Evolutionary conservation across 1,140 invertebrate species (phyloP), one percentile per base, ranked within the genome.

Genomic region (Zaprionus vittiger): DNA sequence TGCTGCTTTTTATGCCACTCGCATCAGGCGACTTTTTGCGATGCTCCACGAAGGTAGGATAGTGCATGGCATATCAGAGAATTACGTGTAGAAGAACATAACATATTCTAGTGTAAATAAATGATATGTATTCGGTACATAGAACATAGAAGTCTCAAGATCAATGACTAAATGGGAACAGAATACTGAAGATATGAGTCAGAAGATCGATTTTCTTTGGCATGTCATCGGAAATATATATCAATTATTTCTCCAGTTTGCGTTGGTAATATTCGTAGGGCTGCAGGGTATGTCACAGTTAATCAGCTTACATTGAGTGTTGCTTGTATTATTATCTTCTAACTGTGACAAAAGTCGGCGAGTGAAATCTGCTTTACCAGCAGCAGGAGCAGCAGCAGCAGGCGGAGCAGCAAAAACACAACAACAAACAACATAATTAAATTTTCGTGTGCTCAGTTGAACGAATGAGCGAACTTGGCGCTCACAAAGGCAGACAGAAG

Each of bases 391-490:
- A 56, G 5, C 24, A 56, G 5, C 14, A 55, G 49, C 54, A 26
- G 26, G 5, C 5, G 26, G 26, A 28, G 26, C 26, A 24, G 38
- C 70, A 65, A 56, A 72, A 62, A 28, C 71, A 62, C 24, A 67
- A 37, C 47, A 76, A 62, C 44, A 83, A 67, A 60, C 41, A 54
- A 81, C 49, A 79, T 85, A 85, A 85, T 86, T 86, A 80, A 66
- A 86, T 80, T 79, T 85, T 85, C 59, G 79, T 79, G 62, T 85
- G 82, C 59, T 79, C 82, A 85, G 82, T 71, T 47, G 57, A 85
- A 79, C 68, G 82, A 79, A 81, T 65, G 72, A 81, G 52, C 65
- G 55, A 81, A 81, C 68, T 75, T 71, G 62, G n/a, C 65, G 67
- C 67, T 64, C 28, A 66, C 59, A 73, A 83, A 80, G 61, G 41